These are phyloP conservation scores for Cerastis leucographa DNA, from an alignment of 2,888 invertebrate species.

Conservation along the genomic window DNA sequence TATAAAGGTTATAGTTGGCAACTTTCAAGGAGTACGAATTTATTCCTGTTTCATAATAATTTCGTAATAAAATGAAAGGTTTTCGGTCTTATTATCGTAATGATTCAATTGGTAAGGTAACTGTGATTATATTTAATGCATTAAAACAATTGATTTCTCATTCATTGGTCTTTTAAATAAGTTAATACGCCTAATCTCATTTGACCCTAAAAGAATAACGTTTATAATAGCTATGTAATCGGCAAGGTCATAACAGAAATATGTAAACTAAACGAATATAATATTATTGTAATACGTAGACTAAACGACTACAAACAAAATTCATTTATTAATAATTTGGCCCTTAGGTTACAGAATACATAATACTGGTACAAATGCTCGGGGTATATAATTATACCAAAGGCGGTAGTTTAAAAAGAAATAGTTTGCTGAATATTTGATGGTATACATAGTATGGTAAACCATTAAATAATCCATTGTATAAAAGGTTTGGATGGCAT, in stretches of 20 bases:
- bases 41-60: conserved; percentile 27
- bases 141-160: conserved; percentile 6
- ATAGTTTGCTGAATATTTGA: not conserved
- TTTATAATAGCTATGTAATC: not conserved
- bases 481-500: not conserved
- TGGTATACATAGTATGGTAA: not conserved
- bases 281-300: not conserved
- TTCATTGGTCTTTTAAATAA: conserved; percentile 7
- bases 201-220: conserved; percentile 9
- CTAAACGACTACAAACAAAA: not conserved
- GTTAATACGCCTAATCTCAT: conserved; percentile 22
- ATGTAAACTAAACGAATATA: not conserved
- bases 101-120: conserved; percentile 40
- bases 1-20: conserved; percentile 2
- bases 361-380: too few species aligned
- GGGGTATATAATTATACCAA: too few species aligned
- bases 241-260: not conserved
- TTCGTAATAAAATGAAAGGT: conserved; percentile 29
- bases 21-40: not conserved
- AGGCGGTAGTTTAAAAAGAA: not conserved
- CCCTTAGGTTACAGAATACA: not conserved
- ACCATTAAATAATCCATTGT: not conserved
- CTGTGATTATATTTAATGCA: conserved; percentile 1
- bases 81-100: conserved; percentile 48
- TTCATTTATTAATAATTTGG: not conserved